Percentiles rank a stretch among this genome's conserved stretches.
phyloP scores from a whole-genome alignment of 92 coral and sea anemone genomes.

The Umimayanthus chanpuru region DNA sequence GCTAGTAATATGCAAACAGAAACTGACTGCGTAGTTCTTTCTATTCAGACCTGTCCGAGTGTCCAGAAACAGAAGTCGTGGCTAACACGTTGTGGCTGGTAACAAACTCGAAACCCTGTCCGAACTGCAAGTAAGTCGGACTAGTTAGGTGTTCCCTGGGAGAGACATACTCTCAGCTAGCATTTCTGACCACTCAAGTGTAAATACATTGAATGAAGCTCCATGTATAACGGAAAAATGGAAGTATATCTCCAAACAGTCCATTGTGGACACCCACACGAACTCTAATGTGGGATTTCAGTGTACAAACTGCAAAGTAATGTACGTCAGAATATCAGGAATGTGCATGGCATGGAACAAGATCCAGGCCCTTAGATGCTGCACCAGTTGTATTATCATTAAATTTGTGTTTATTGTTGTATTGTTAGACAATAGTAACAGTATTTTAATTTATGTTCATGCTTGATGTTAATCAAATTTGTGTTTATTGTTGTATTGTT shows the following conservation, averaged over 20 bases:
- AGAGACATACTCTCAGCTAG: background rate
- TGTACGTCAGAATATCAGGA: background rate
- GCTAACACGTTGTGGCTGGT: slow-evolving; percentile 97
- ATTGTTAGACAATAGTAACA: background rate
- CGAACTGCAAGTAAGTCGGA: slow-evolving; percentile 92
- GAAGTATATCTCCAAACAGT: too few species aligned
- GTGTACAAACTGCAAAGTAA: background rate
- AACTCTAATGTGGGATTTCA: background rate
- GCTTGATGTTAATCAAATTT: too few species aligned
- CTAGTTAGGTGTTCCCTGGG: background rate
- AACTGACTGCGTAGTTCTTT: background rate
- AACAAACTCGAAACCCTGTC: slow-evolving; percentile 94
- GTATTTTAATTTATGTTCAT: background rate
- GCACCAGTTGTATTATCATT: background rate
- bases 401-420: background rate
- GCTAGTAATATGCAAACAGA: background rate
- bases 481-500: background rate
- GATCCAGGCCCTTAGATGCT: too few species aligned
- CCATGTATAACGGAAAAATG: too few species aligned
- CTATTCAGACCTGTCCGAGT: slow-evolving; percentile 74
- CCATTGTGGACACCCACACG: too few species aligned
- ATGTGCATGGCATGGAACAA: too few species aligned
- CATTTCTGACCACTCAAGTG: background rate
- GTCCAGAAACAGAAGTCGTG: slow-evolving; percentile 94
- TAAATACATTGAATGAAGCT: background rate